Conservation (phyloP, 2,888 invertebrate species). For the Melipona bicolor region DNA sequence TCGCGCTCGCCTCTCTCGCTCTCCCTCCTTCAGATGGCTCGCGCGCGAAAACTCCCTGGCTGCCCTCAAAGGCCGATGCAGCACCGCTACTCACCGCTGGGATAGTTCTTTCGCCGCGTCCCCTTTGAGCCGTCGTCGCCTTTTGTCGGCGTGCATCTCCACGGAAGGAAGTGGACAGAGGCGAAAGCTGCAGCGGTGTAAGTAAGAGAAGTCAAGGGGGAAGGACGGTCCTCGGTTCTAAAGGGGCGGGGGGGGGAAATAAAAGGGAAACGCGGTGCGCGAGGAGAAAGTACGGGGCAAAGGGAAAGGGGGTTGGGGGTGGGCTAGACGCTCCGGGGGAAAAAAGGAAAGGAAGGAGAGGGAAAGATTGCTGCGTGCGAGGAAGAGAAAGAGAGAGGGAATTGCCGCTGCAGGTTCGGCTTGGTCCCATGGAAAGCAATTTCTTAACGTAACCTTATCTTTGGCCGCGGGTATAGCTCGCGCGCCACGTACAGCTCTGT, state of each 20-base stretch:
- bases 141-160: conserved; percentile 56
- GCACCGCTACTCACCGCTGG: conserved; percentile 27
- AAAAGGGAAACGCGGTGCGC: conserved; percentile 18
- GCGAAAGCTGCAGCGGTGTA: conserved; percentile 46
- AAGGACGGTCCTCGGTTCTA: background rate
- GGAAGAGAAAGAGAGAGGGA: conserved; percentile 22
- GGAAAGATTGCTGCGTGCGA: conserved; percentile 12
- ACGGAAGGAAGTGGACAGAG: conserved; percentile 60
- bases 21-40: background rate
- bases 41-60: background rate
- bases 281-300: background rate
- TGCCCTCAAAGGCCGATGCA: conserved; percentile 43
- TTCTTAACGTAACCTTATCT: conserved; percentile 77
- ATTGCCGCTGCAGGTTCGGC: conserved; percentile 58
- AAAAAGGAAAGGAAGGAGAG: conserved; percentile 24
- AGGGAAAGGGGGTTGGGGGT: background rate
- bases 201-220: conserved; percentile 26
- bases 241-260: background rate
- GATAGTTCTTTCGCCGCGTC: conserved; percentile 29
- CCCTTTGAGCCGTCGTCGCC: conserved; percentile 35
- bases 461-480: conserved; percentile 56
- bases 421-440: conserved; percentile 73
- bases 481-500: conserved; percentile 49
- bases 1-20: conserved; percentile 8
- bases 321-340: background rate